Evolutionary conservation across 2,113 vertebrate species (phyloP).

Genomic region (Dicaeum eximium): DNA sequence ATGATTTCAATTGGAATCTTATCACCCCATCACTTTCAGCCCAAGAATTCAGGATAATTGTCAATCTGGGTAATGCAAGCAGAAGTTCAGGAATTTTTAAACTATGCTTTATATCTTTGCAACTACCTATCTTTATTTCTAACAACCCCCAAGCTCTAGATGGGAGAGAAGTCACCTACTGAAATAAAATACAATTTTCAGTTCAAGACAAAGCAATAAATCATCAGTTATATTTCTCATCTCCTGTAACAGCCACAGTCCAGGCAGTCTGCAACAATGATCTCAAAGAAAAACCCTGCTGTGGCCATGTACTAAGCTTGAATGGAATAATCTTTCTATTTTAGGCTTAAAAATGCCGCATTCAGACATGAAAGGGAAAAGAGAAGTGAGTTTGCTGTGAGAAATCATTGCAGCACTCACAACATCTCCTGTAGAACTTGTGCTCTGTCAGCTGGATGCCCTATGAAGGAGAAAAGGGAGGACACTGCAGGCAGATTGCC

Average conservation of each 20-base stretch:
- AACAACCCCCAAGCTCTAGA: not conserved
- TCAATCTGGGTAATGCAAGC: not conserved
- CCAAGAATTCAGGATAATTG: not conserved
- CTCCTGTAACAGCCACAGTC: not conserved
- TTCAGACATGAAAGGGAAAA: not conserved
- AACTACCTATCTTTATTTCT: not conserved
- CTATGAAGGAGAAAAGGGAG: conserved; percentile 30
- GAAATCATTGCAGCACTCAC: not conserved
- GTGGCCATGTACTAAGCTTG: not conserved
- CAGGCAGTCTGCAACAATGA: not conserved
- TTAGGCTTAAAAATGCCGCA: not conserved
- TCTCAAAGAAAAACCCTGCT: not conserved
- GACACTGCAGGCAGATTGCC: conserved; percentile 31
- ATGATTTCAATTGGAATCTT: not conserved
- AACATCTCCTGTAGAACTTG: not conserved
- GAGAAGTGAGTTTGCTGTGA: not conserved
- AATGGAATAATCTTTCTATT: not conserved
- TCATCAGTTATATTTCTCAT: not conserved
- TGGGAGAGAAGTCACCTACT: not conserved
- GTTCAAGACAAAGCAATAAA: not conserved
- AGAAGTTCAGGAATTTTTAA: not conserved
- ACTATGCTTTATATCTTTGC: not conserved
- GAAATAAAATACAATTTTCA: not conserved
- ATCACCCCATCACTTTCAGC: not conserved
- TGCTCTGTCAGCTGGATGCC: conserved; percentile 13